Evolutionary conservation across 2,888 invertebrate genomes (phyloP).

Genomic region (Cancer borealis): DNA sequence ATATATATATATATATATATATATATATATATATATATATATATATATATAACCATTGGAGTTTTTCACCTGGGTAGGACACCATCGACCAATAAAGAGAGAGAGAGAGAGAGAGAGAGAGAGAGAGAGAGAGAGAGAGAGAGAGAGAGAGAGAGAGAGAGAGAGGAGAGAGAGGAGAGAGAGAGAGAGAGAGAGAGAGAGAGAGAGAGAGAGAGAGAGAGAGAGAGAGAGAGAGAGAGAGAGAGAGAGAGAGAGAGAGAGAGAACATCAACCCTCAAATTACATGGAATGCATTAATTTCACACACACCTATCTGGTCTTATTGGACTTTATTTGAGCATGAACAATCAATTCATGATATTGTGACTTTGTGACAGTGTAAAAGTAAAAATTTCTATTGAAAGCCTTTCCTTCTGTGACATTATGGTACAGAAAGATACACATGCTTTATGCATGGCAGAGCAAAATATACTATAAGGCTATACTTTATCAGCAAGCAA

Average conservation of each 20-base stretch:
- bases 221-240: too few relatives aligned
- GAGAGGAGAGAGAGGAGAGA: too few relatives aligned
- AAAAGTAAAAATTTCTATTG: background rate
- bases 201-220: too few relatives aligned
- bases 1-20: conserved; percentile 57
- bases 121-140: too few relatives aligned
- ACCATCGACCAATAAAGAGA: background rate
- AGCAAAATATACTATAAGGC: background rate
- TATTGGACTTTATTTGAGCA: background rate
- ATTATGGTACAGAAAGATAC: background rate
- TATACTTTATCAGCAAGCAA: background rate
- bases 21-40: conserved; percentile 57
- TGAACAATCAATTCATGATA: conserved; percentile 46
- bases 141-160: too few relatives aligned
- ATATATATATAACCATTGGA: conserved; percentile 50
- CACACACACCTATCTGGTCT: background rate
- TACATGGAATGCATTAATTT: background rate
- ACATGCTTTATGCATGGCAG: background rate
- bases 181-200: too few relatives aligned
- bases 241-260: too few relatives aligned
- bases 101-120: too few relatives aligned
- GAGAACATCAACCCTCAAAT: background rate
- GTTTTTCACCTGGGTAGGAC: too few relatives aligned
- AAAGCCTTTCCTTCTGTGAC: background rate
- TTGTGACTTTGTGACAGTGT: background rate